Percentiles rank a stretch among this genome's conserved stretches.
phyloP scores from a whole-genome alignment of 1,140 invertebrate genomes.

The Calosoma granatense region DNA sequence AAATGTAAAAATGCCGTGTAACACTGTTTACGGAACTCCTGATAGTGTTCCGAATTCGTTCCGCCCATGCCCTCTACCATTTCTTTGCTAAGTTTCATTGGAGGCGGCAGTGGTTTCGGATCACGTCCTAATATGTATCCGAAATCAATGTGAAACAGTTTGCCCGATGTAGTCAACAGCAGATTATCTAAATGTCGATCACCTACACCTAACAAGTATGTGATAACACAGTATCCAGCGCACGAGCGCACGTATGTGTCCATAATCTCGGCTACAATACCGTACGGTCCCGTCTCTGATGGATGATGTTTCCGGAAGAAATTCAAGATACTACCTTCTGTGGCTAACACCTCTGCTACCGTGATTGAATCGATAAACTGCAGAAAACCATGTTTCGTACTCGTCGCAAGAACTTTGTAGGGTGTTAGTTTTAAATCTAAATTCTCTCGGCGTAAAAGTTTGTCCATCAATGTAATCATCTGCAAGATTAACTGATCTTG shows the following conservation, averaged over 20 bases:
- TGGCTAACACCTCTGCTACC: constrained; percentile 81
- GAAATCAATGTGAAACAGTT: constrained; percentile 98
- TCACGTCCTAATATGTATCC: constrained; percentile 97
- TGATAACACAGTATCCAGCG: constrained; percentile 98
- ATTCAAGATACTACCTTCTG: constrained; percentile 76
- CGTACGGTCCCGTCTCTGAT: constrained; percentile 76
- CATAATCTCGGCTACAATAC: constrained; percentile 89
- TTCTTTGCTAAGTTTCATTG: constrained; percentile 97
- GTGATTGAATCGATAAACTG: constrained; percentile 94
- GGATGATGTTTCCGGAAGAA: constrained; percentile 87
- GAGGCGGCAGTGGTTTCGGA: constrained; percentile 94
- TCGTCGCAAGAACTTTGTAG: constrained; percentile 87
- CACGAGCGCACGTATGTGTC: constrained; percentile 96
- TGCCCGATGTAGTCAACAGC: constrained; percentile 78
- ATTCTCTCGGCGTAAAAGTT: constrained; percentile 84
- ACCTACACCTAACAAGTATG: constrained; percentile 93
- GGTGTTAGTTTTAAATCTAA: constrained; percentile 92
- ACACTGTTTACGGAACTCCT: constrained; percentile 89
- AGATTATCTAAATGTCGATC: constrained; percentile 98
- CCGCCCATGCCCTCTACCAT: constrained; percentile 99
- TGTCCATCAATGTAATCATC: constrained; percentile 98
- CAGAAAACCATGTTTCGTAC: constrained; percentile 91
- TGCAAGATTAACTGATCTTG: constrained; percentile 90
- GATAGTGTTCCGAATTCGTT: constrained; percentile 83
- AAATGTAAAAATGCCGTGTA: constrained; percentile 95